Conservation (phyloP, 2,113 vertebrate species). For the Nematolebias whitei region DNA sequence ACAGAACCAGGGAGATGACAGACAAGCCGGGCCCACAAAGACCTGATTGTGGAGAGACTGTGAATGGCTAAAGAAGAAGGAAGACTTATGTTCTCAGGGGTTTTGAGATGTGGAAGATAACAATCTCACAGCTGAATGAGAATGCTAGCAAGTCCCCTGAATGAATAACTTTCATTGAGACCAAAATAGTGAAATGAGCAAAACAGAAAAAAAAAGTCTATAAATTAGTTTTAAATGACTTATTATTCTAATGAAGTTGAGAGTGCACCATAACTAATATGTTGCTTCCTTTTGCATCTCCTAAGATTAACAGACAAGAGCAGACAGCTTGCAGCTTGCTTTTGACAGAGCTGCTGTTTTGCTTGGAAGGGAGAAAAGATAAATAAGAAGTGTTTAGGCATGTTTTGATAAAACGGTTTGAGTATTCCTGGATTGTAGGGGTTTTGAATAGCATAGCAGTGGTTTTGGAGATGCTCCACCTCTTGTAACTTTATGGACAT, state of each 20-base stretch:
- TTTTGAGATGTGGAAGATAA: constrained; percentile 57
- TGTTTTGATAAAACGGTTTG: constrained; percentile 30
- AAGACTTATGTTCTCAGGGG: constrained; percentile 57
- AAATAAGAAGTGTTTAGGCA: constrained; percentile 44
- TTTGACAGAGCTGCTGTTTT: constrained; percentile 29
- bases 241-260: constrained; percentile 8
- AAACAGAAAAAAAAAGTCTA: constrained; percentile 11
- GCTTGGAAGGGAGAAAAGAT: constrained; percentile 33
- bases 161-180: constrained; percentile 41
- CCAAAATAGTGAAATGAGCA: constrained; percentile 35
- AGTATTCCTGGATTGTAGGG: constrained; percentile 23
- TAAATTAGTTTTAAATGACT: constrained; percentile 41
- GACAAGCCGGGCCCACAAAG: constrained; percentile 73
- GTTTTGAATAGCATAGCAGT: constrained; percentile 12
- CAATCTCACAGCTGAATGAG: constrained; percentile 49
- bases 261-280: background rate
- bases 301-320: constrained; percentile 6
- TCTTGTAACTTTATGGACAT: constrained; percentile 50
- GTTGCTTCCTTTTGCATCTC: constrained; percentile 20
- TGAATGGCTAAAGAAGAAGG: constrained; percentile 44
- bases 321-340: constrained; percentile 14
- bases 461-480: constrained; percentile 40
- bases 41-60: constrained; percentile 68
- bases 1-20: constrained; percentile 77
- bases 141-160: constrained; percentile 41